phyloP scores from a whole-genome alignment of 2,888 invertebrate species.

The Crocallis elinguaria region DNA sequence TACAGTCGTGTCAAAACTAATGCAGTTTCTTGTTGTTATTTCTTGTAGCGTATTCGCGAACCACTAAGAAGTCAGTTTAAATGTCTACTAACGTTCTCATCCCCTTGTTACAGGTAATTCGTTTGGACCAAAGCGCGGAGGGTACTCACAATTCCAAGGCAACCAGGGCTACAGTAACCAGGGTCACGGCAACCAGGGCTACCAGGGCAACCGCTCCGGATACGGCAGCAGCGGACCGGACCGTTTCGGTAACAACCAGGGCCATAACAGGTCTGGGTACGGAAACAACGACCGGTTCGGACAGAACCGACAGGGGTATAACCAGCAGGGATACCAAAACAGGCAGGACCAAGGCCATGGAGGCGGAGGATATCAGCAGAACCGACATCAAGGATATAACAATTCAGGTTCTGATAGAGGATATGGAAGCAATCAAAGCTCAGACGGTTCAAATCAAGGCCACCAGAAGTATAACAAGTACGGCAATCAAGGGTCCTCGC shows the following conservation, averaged over 20 bases:
- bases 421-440: not conserved
- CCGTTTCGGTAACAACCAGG: constrained; percentile 35
- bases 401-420: not conserved
- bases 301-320: constrained; percentile 34
- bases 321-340: constrained; percentile 39
- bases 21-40: too few species aligned
- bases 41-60: too few species aligned
- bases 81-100: not conserved
- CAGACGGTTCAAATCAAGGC: constrained; percentile 22
- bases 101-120: constrained; percentile 69
- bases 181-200: constrained; percentile 39
- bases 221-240: constrained; percentile 29
- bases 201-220: constrained; percentile 38
- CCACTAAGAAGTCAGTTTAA: not conserved
- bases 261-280: constrained; percentile 30
- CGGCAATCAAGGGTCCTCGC: constrained; percentile 24
- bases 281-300: constrained; percentile 30
- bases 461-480: constrained; percentile 28
- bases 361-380: constrained; percentile 31
- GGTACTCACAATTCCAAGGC: constrained; percentile 57
- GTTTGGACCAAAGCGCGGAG: constrained; percentile 68
- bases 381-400: constrained; percentile 38
- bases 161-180: constrained; percentile 37
- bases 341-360: constrained; percentile 32
- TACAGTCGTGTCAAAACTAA: too few species aligned